Evolutionary conservation across 2,888 invertebrate genomes (phyloP).

Genomic region (Perizoma flavofasciatum): DNA sequence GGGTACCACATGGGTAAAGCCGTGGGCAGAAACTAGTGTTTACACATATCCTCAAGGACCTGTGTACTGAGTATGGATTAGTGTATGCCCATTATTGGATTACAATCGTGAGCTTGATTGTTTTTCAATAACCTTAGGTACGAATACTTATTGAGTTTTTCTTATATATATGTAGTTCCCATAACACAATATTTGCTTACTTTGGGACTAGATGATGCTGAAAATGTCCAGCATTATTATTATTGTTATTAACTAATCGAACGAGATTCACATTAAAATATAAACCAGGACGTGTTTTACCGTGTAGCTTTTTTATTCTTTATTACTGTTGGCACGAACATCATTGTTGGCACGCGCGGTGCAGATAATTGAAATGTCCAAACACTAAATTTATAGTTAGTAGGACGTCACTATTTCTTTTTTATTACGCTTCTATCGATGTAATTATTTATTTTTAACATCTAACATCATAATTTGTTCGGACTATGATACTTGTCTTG

Average conservation of each 20-base stretch:
- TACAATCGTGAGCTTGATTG: too few species aligned
- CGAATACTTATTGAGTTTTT: too few species aligned
- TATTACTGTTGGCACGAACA: slow-evolving; percentile 79
- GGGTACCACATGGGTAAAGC: too few species aligned
- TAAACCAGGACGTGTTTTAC: slow-evolving; percentile 54
- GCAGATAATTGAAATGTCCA: slow-evolving; percentile 82
- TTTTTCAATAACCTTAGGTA: too few species aligned
- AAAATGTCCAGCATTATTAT: too few species aligned
- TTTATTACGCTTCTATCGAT: slow-evolving; percentile 55
- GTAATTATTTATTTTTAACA: slow-evolving; percentile 35
- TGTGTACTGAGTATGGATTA: too few species aligned
- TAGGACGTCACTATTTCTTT: slow-evolving; percentile 65
- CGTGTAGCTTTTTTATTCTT: slow-evolving; percentile 61
- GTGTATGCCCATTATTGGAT: too few species aligned
- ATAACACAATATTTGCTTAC: too few species aligned
- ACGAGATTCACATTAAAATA: slow-evolving; percentile 54
- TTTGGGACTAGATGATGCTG: too few species aligned
- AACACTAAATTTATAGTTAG: slow-evolving; percentile 78
- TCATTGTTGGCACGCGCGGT: slow-evolving; percentile 76
- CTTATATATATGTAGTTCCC: too few species aligned
- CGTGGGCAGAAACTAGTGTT: too few species aligned
- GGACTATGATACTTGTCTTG: slow-evolving; percentile 12
- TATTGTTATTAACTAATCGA: slow-evolving; percentile 44
- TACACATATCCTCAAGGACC: too few species aligned
- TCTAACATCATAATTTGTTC: slow-evolving; percentile 6